Percentiles rank a stretch among this genome's conserved stretches.
Conservation (phyloP, 2,888 invertebrate species). For the Palloptera scutellata region DNA sequence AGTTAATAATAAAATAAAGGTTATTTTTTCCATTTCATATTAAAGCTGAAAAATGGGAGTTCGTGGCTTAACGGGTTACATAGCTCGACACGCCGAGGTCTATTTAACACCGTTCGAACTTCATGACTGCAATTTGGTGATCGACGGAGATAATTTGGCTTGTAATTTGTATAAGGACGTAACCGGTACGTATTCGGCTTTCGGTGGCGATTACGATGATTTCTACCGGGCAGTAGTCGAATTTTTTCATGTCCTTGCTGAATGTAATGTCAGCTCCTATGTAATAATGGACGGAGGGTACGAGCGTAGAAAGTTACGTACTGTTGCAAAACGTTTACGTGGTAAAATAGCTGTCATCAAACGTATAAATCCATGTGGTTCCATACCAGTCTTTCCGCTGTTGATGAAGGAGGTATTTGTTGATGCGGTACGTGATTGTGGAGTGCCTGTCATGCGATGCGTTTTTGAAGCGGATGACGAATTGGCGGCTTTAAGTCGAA, state of each 20-base stretch:
- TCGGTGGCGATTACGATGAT: constrained; percentile 87
- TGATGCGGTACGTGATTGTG: constrained; percentile 72
- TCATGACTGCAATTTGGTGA: constrained; percentile 74
- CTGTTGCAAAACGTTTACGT: constrained; percentile 69
- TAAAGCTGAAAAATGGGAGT: constrained; percentile 76
- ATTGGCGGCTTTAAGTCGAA: constrained; percentile 81
- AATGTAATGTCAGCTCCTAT: constrained; percentile 76
- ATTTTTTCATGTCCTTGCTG: constrained; percentile 75
- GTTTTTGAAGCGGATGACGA: constrained; percentile 91
- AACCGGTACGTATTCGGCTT: constrained; percentile 73
- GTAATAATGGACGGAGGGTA: constrained; percentile 85
- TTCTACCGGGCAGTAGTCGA: constrained; percentile 71
- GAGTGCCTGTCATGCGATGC: constrained; percentile 75
- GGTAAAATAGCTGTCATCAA: constrained; percentile 70
- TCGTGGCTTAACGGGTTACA: constrained; percentile 82
- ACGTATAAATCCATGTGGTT: constrained; percentile 68
- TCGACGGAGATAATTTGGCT: constrained; percentile 83
- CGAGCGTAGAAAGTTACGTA: constrained; percentile 75
- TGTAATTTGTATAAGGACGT: constrained; percentile 74
- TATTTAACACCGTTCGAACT: constrained; percentile 73
- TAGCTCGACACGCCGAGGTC: constrained; percentile 71
- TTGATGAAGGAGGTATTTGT: constrained; percentile 78
- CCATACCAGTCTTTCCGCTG: constrained; percentile 75
- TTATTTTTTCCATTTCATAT: too few relatives aligned
- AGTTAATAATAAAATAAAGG: too few relatives aligned